Evolutionary conservation across 1,140 invertebrate genomes (phyloP).

Genomic region (Harpegnathos saltator): DNA sequence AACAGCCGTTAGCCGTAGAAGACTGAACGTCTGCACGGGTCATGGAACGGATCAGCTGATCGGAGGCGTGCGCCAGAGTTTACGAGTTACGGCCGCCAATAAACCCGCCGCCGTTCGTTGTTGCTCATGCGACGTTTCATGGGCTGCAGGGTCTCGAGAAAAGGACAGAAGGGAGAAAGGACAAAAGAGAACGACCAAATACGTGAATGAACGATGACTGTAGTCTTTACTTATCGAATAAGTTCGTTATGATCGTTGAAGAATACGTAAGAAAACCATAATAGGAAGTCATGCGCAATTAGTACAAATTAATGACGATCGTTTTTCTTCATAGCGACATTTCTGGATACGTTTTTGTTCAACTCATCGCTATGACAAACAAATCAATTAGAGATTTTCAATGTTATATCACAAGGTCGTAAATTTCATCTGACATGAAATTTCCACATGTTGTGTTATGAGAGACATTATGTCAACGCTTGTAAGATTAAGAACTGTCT

Average conservation of each 20-base stretch:
- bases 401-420: not conserved
- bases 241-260: constrained; percentile 10
- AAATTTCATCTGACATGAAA: not conserved
- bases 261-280: not conserved
- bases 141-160: constrained; percentile 76
- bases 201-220: constrained; percentile 80
- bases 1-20: constrained; percentile 75
- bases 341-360: not conserved
- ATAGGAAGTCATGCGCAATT: constrained; percentile 13
- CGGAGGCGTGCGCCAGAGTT: constrained; percentile 85
- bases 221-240: constrained; percentile 36
- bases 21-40: constrained; percentile 77
- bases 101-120: constrained; percentile 84
- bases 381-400: not conserved
- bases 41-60: constrained; percentile 86
- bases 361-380: not conserved
- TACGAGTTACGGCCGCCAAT: constrained; percentile 86
- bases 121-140: constrained; percentile 84
- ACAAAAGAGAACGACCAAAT: constrained; percentile 71
- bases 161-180: constrained; percentile 72
- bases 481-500: constrained; percentile 13
- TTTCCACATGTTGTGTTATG: not conserved
- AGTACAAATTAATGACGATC: constrained; percentile 18
- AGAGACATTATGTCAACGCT: not conserved
- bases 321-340: not conserved